Base-by-base conservation (phyloP, 2,888 invertebrate species). In the Tholera decimalis region DNA sequence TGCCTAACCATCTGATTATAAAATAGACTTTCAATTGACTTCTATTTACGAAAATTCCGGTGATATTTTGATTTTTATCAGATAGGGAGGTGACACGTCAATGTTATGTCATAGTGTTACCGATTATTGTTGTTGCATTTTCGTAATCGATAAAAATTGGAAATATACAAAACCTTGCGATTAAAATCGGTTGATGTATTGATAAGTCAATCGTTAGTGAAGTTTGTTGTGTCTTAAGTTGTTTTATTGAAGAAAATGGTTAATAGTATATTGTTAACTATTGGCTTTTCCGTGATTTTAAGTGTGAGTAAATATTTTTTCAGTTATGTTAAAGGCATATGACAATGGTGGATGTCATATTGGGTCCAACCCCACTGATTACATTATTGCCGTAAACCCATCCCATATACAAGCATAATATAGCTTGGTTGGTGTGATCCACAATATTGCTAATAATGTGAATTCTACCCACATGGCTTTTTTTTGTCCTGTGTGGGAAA, bases 81-180 rank as follows among this genome's bases (percentile, higher is more conserved):
- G 61, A 46, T 69, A 75, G 59, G 69, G 60, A 69, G 13, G 68
- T 33, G 67, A 70, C 56, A 63, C 28, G 11, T 30, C 15, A 41
- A 53, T 57, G 7, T 75, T 60, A 58, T 44, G 67, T 50, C 62
- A 71, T 78, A 58, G n/a, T 54, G 22, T 44, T 44, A 84, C 60
- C 83, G 79, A 82, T 74, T 76, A 79, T 35, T 60, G 59, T 66
- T 73, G 81, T 59, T 46, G 49, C 39, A 3, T 76, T 85, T 70
- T 77, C 59, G 75, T 47, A 88, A 89, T 80, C 79, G 83, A 83
- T 85, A 78, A 79, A 77, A 80, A 75, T 65, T n/a, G n/a, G 26
- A 60, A 62, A 44, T 73, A 80, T 85, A 89, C 87, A 85, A 84
- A 87, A 83, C 74, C 73, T 77, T 77, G 46, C 46, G 81, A 83